Conservation (phyloP, 2,888 invertebrate species). For the Ectemnius continuus region DNA sequence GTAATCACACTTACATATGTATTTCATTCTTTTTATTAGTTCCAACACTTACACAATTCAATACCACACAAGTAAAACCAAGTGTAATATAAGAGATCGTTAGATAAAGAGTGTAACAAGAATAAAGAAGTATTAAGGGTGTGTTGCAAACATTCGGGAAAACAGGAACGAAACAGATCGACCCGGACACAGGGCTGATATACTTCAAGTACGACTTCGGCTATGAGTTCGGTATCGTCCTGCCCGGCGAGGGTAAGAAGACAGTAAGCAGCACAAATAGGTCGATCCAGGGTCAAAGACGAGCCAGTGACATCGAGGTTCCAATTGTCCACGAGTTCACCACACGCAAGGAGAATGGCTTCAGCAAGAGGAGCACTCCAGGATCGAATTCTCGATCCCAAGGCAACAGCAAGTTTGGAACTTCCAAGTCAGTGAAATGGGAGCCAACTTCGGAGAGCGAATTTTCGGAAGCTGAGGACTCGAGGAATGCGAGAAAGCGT, state of each 20-base stretch:
- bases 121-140: not conserved
- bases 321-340: slow-evolving; percentile 84
- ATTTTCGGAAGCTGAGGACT: slow-evolving; percentile 81
- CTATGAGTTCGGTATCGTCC: slow-evolving; percentile 87
- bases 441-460: slow-evolving; percentile 83
- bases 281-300: slow-evolving; percentile 80
- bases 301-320: slow-evolving; percentile 82
- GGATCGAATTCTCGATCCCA: slow-evolving; percentile 48
- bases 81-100: slow-evolving; percentile 4
- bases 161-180: slow-evolving; percentile 86
- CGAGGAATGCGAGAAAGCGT: slow-evolving; percentile 76
- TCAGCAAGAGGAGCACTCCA: slow-evolving; percentile 54
- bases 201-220: slow-evolving; percentile 91
- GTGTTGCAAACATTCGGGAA: not conserved
- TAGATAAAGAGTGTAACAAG: not conserved
- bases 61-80: too few species aligned
- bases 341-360: slow-evolving; percentile 74
- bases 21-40: slow-evolving; percentile 6
- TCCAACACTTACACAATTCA: not conserved
- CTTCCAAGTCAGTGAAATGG: slow-evolving; percentile 80
- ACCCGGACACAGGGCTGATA: slow-evolving; percentile 87
- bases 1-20: slow-evolving; percentile 75
- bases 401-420: slow-evolving; percentile 52
- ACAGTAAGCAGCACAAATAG: slow-evolving; percentile 74
- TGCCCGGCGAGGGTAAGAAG: slow-evolving; percentile 82